Percentiles rank a stretch among this genome's conserved stretches.
These are phyloP conservation scores for Sebastes fasciatus DNA, from an alignment of 2,113 vertebrate species.

Conservation along the genomic window DNA sequence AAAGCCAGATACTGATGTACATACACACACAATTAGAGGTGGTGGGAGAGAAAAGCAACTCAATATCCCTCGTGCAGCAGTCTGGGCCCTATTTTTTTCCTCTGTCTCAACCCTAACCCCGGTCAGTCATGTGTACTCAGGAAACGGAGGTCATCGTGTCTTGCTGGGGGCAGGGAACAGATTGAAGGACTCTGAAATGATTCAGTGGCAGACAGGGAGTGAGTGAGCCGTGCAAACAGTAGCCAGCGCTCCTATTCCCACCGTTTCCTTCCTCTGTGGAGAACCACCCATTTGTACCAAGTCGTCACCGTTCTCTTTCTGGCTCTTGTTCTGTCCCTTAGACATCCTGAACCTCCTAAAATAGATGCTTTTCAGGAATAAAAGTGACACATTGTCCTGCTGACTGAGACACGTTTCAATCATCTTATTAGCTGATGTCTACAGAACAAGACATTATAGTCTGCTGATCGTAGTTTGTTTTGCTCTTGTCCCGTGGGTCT, in stretches of 20 bases:
- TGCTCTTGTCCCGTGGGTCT: neutral
- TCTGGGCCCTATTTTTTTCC: conserved; percentile 28
- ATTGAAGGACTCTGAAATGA: conserved; percentile 56
- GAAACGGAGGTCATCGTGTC: conserved; percentile 56
- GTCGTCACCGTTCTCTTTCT: neutral
- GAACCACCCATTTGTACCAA: conserved; percentile 37
- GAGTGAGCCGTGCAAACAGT: conserved; percentile 55
- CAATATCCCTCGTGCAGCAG: conserved; percentile 27
- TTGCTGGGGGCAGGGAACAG: conserved; percentile 60
- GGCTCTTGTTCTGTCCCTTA: neutral
- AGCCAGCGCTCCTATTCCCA: conserved; percentile 47
- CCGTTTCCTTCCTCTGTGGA: conserved; percentile 65
- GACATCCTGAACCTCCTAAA: conserved; percentile 14
- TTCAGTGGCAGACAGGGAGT: conserved; percentile 47
- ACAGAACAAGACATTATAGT: neutral
- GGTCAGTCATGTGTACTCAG: conserved; percentile 47
- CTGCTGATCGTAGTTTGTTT: neutral
- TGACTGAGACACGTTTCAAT: neutral
- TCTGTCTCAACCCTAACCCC: conserved; percentile 34
- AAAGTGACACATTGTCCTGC: conserved; percentile 6
- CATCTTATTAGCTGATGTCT: neutral
- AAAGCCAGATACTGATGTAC: conserved; percentile 7
- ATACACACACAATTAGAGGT: conserved; percentile 4
- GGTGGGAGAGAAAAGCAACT: conserved; percentile 17
- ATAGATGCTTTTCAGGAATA: conserved; percentile 25